These are phyloP conservation scores for Fistularia tabacaria DNA, from an alignment of 2,797 vertebrate species.

Conservation along the genomic window DNA sequence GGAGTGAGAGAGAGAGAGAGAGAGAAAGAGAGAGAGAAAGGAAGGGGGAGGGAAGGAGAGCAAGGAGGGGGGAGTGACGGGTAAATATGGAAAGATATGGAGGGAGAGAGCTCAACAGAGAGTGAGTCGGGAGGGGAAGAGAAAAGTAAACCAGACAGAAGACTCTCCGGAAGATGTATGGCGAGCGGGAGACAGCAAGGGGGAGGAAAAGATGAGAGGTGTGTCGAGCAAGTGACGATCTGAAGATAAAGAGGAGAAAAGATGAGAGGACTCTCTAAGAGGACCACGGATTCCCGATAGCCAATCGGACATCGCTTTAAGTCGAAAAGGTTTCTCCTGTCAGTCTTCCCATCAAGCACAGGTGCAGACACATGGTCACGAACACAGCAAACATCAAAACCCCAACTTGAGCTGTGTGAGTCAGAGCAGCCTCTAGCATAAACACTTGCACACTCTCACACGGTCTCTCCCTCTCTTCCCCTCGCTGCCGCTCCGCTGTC, in stretches of 20 bases:
- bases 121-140: slow-evolving; percentile 28
- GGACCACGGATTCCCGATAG: slow-evolving; percentile 21
- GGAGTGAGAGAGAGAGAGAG: slow-evolving; percentile 36
- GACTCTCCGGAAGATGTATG: slow-evolving; percentile 35
- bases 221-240: slow-evolving; percentile 11
- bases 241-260: slow-evolving; percentile 9
- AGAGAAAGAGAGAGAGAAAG: slow-evolving; percentile 10
- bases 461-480: slow-evolving; percentile 21
- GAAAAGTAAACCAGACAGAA: slow-evolving; percentile 32
- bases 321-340: slow-evolving; percentile 27
- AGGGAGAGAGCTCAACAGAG: slow-evolving; percentile 35
- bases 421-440: slow-evolving; percentile 61
- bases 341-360: slow-evolving; percentile 42
- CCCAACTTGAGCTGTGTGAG: slow-evolving; percentile 34
- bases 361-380: slow-evolving; percentile 12
- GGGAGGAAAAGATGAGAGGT: slow-evolving; percentile 31
- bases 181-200: slow-evolving; percentile 23
- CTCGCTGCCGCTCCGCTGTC: slow-evolving; percentile 55
- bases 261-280: slow-evolving; percentile 26
- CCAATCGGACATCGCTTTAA: slow-evolving; percentile 31
- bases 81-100: slow-evolving; percentile 69
- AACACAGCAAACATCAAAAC: slow-evolving; percentile 44
- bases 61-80: slow-evolving; percentile 25
- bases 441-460: slow-evolving; percentile 40
- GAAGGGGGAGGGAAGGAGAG: slow-evolving; percentile 8